These are phyloP conservation scores for Rhyzopertha dominica DNA, from an alignment of 1,140 invertebrate genomes.

Conservation along the genomic window DNA sequence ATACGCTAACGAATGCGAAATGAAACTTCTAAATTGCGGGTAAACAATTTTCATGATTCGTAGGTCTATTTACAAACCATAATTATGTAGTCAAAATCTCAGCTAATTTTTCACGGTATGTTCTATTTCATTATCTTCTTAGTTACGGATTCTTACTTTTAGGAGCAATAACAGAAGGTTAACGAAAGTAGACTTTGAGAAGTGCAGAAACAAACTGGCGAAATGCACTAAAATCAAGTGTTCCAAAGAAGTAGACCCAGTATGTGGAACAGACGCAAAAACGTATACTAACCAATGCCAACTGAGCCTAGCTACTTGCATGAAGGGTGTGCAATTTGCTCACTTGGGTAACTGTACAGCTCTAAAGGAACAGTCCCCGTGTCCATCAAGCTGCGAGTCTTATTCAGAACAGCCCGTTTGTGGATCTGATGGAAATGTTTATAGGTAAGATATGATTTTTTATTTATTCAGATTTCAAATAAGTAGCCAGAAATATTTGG, in stretches of 20 bases:
- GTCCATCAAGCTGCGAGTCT: conserved; percentile 66
- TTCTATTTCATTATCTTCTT: too few relatives aligned
- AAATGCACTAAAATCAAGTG: conserved; percentile 70
- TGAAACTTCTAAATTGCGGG: conserved; percentile 87
- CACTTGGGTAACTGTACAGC: conserved; percentile 81
- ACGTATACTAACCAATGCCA: conserved; percentile 78
- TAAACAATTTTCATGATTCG: conserved; percentile 53
- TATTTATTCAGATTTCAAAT: too few relatives aligned
- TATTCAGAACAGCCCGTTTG: conserved; percentile 73
- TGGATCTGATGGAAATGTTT: conserved; percentile 87
- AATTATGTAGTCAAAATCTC: too few relatives aligned
- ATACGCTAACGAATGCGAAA: conserved; percentile 83
- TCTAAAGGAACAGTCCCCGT: conserved; percentile 64
- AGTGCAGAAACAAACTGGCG: conserved; percentile 63
- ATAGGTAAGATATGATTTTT: conserved; percentile 57
- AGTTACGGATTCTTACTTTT: too few relatives aligned
- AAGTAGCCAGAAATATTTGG: too few relatives aligned
- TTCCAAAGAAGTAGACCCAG: conserved; percentile 60
- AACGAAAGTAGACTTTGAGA: conserved; percentile 66
- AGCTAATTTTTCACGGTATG: too few relatives aligned
- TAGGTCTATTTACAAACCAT: too few relatives aligned
- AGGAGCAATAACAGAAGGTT: conserved; percentile 53
- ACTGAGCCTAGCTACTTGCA: conserved; percentile 73
- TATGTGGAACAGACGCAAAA: conserved; percentile 78
- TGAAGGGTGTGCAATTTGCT: conserved; percentile 77